These are phyloP conservation scores for Alethe castanea DNA, from an alignment of 2,113 vertebrate genomes.

Conservation along the genomic window DNA sequence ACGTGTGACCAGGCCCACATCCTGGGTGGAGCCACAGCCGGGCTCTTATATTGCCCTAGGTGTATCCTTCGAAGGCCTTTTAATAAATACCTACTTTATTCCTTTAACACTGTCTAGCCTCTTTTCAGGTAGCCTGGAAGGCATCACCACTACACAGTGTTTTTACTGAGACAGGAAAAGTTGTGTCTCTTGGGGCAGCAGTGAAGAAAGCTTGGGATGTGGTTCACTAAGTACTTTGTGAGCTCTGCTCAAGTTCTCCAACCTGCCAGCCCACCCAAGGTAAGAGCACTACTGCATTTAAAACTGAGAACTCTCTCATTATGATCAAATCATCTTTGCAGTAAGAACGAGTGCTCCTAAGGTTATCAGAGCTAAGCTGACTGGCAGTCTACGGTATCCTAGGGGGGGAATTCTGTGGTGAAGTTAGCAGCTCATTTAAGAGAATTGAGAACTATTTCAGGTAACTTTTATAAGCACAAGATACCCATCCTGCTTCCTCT, in stretches of 20 bases:
- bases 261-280: not conserved
- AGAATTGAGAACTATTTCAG: not conserved
- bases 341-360: accelerated
- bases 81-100: not conserved
- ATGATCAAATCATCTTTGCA: not conserved
- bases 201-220: not conserved
- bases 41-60: not conserved
- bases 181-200: not conserved
- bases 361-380: not conserved
- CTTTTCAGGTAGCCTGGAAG: not conserved
- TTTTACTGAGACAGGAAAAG: not conserved
- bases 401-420: not conserved
- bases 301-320: not conserved
- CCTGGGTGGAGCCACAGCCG: not conserved
- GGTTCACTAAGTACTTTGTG: not conserved
- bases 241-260: not conserved
- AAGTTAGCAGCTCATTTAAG: not conserved
- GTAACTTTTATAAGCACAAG: not conserved
- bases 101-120: not conserved
- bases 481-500: not conserved
- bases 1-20: too few species aligned
- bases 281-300: not conserved
- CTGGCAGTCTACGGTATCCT: not conserved
- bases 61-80: not conserved
- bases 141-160: not conserved